Percentiles rank a stretch among this genome's conserved stretches.
phyloP scores from a whole-genome alignment of 2,888 invertebrate species.

The Candidula unifasciata region DNA sequence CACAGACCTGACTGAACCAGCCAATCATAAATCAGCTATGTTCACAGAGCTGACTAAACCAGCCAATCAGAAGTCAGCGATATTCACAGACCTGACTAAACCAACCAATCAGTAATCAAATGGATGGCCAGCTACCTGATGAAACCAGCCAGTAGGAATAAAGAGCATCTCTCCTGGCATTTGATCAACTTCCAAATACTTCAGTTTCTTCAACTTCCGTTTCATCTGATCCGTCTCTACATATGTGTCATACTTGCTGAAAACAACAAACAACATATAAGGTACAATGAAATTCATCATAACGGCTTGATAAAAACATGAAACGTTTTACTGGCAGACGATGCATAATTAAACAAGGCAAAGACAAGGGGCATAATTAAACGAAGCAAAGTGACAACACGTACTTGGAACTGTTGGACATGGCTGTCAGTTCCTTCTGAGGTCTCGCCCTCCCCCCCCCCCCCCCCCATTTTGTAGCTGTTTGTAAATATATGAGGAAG shows the following conservation, averaged over 20 bases:
- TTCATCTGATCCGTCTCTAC: constrained; percentile 57
- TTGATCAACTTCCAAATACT: constrained; percentile 73
- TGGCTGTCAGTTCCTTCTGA: too few relatives aligned
- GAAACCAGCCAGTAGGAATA: constrained; percentile 77
- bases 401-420: too few relatives aligned
- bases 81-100: background rate
- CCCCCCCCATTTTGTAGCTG: too few relatives aligned
- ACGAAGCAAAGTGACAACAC: too few relatives aligned
- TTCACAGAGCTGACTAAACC: too few relatives aligned
- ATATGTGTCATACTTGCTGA: constrained; percentile 71
- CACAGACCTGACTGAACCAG: background rate
- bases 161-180: constrained; percentile 75
- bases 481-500: too few relatives aligned
- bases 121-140: constrained; percentile 67
- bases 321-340: too few relatives aligned
- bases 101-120: background rate
- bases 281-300: too few relatives aligned
- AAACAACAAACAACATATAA: constrained; percentile 33
- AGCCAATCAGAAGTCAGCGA: background rate
- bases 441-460: too few relatives aligned
- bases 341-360: too few relatives aligned
- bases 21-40: background rate
- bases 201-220: constrained; percentile 66
- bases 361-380: too few relatives aligned
- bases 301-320: too few relatives aligned